phyloP scores from a whole-genome alignment of 2,797 vertebrate species.

The Xiphorhynchus erythropygius region DNA sequence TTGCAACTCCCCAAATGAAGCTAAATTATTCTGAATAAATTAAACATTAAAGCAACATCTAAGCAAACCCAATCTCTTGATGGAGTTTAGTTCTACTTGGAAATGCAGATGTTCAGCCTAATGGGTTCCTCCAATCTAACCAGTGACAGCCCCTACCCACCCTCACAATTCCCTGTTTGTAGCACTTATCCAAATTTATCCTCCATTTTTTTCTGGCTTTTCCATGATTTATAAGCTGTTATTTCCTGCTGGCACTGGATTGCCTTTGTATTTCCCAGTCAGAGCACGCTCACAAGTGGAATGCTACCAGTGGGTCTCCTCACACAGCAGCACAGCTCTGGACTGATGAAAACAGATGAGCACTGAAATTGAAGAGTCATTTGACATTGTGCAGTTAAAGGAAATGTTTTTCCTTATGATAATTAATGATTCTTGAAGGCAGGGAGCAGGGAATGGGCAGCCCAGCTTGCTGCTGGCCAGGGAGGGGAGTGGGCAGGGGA shows the following conservation, averaged over 20 bases:
- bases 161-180: not conserved
- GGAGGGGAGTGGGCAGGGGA: not conserved
- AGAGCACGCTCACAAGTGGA: not conserved
- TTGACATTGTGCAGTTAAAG: constrained; percentile 5
- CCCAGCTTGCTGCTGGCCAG: not conserved
- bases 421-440: constrained; percentile 11
- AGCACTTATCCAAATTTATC: not conserved
- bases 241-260: not conserved
- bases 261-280: not conserved
- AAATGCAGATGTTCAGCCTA: not conserved
- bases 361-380: not conserved
- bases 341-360: not conserved
- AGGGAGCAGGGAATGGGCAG: not conserved
- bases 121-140: not conserved
- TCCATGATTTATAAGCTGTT: not conserved
- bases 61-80: not conserved
- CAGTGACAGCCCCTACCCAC: not conserved
- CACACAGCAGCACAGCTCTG: fast-evolving
- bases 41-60: not conserved
- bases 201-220: not conserved
- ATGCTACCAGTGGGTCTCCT: not conserved
- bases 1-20: constrained; percentile 27
- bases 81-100: not conserved
- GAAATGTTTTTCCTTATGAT: constrained; percentile 21
- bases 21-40: constrained; percentile 48